Conservation (phyloP, 2,797 vertebrate genomes). For the Scolopax rusticola region DNA sequence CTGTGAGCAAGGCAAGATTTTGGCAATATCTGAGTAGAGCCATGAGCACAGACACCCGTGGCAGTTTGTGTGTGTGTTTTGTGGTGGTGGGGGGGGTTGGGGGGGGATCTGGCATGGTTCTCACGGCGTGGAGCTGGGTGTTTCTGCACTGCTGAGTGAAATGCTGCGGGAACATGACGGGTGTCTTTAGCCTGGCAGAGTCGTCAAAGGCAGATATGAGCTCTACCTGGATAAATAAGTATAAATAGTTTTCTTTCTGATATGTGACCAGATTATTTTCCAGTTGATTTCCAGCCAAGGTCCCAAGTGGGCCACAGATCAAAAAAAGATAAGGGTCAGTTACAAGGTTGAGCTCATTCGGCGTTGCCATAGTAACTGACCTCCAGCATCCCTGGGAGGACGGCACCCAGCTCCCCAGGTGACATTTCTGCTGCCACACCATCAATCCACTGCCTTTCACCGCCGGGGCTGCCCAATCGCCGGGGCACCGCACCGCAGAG, state of each 20-base stretch:
- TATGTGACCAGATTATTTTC: conserved; percentile 87
- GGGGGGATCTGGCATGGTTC: not conserved
- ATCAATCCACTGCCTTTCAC: conserved; percentile 88
- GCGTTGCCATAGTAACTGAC: conserved; percentile 97
- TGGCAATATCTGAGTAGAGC: not conserved
- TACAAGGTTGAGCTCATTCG: conserved; percentile 91
- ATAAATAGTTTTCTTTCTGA: conserved; percentile 83
- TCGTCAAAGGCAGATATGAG: conserved; percentile 21
- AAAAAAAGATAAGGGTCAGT: conserved; percentile 94
- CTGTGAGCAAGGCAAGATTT: not conserved
- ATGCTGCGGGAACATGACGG: accelerated
- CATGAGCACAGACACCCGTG: not conserved
- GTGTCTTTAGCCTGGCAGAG: not conserved
- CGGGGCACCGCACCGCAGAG: conserved; percentile 68
- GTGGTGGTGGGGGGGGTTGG: not conserved
- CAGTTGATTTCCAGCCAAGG: conserved; percentile 84
- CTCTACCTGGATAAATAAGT: conserved; percentile 79
- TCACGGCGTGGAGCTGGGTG: accelerated
- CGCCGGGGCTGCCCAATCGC: conserved; percentile 80
- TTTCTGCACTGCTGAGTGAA: not conserved
- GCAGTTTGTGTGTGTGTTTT: not conserved
- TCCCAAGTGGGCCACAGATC: conserved; percentile 85
- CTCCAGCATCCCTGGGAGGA: conserved; percentile 92
- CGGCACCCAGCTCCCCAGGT: conserved; percentile 85
- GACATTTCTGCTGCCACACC: conserved; percentile 82